Percentiles rank a stretch among this genome's conserved stretches.
These are phyloP conservation scores for Cassiopea xamachana DNA, from an alignment of 30 jellyfish, hydroid and myxozoan genomes.

Conservation along the genomic window DNA sequence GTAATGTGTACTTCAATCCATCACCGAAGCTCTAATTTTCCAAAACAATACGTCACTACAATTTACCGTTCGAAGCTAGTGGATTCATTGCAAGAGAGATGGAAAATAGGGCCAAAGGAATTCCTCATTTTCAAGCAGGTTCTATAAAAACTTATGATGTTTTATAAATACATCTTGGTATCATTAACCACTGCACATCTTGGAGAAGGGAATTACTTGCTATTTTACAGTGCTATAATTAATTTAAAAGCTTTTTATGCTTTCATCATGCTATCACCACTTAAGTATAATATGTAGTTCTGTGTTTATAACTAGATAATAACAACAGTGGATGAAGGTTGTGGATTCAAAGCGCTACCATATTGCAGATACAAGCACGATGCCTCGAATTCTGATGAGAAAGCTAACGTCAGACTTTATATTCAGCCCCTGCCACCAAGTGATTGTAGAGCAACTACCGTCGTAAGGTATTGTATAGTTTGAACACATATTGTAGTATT, in stretches of 20 bases:
- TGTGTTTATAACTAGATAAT: conserved; percentile 31
- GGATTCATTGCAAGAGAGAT: too few species aligned
- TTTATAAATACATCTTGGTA: too few species aligned
- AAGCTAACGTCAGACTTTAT: conserved; percentile 55
- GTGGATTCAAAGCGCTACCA: conserved; percentile 54
- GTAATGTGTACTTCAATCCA: too few species aligned
- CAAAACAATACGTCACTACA: too few species aligned
- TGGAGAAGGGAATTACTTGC: not conserved
- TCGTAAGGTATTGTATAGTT: conserved; percentile 17
- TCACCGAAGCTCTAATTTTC: too few species aligned
- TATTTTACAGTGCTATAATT: not conserved
- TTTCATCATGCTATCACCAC: not conserved
- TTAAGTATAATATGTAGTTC: not conserved
- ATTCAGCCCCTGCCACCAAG: conserved; percentile 75
- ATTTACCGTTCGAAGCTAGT: too few species aligned
- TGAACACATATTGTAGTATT: not conserved
- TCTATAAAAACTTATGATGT: too few species aligned
- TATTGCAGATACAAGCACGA: conserved; percentile 45
- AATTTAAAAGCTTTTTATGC: not conserved
- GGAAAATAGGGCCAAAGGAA: too few species aligned
- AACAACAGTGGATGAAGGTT: conserved; percentile 69
- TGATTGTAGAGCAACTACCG: conserved; percentile 45
- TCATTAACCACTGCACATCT: too few species aligned
- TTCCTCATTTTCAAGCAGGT: too few species aligned
- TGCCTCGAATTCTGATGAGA: conserved; percentile 43